These are phyloP conservation scores for Natator depressus DNA, from an alignment of 2,113 vertebrate genomes.

Conservation along the genomic window DNA sequence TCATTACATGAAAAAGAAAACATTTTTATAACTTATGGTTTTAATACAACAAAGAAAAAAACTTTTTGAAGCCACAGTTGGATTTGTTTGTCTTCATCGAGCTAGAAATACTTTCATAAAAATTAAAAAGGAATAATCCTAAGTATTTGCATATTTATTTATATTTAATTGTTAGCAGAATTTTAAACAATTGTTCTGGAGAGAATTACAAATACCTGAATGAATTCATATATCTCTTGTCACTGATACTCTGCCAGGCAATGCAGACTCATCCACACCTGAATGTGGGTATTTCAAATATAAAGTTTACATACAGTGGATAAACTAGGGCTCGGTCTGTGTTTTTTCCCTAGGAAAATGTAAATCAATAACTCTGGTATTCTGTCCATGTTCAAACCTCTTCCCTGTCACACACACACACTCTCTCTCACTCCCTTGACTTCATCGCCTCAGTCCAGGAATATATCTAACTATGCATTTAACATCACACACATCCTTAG, in stretches of 20 bases:
- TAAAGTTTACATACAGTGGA: not conserved
- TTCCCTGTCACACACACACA: not conserved
- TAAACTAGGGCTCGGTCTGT: not conserved
- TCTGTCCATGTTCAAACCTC: not conserved
- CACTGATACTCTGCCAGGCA: not conserved
- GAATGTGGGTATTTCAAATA: slow-evolving; percentile 12
- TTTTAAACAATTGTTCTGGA: slow-evolving; percentile 8
- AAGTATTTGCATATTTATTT: slow-evolving; percentile 44
- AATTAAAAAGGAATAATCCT: slow-evolving; percentile 22
- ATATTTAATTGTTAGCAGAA: slow-evolving; percentile 43
- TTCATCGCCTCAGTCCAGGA: not conserved
- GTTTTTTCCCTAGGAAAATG: not conserved
- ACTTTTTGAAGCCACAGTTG: slow-evolving; percentile 38
- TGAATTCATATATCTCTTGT: not conserved
- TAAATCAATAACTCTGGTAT: not conserved
- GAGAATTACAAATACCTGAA: slow-evolving; percentile 8
- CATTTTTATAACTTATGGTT: slow-evolving; percentile 26
- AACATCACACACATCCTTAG: not conserved
- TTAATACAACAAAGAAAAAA: slow-evolving; percentile 49
- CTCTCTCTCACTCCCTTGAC: not conserved
- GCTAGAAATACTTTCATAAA: slow-evolving; percentile 6
- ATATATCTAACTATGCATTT: not conserved
- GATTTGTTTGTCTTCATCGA: slow-evolving; percentile 29
- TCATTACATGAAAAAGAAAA: slow-evolving; percentile 16
- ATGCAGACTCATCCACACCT: not conserved